Evolutionary conservation across 2,797 vertebrate genomes (phyloP).

Genomic region (Cyprinella venusta): DNA sequence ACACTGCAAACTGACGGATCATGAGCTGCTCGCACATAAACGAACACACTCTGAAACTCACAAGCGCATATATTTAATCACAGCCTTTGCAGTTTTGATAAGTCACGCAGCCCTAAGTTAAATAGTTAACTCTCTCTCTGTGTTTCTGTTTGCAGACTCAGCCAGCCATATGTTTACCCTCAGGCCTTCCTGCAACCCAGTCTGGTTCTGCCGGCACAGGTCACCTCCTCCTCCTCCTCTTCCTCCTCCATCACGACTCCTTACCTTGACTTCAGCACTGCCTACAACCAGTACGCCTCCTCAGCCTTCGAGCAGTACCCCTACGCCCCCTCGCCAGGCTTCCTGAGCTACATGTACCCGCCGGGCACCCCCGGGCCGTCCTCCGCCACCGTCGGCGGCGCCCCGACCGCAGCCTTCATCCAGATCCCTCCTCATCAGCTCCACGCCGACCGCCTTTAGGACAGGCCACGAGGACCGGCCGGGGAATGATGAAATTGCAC

Average conservation of each 20-base stretch:
- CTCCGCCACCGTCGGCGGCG: conserved; percentile 55
- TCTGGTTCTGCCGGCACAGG: conserved; percentile 89
- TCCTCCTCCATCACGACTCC: conserved; percentile 82
- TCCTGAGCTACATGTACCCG: conserved; percentile 88
- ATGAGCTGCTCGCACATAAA: neutral
- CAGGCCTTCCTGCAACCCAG: conserved; percentile 91
- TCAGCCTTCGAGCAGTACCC: conserved; percentile 91
- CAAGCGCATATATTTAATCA: neutral
- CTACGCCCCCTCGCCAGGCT: conserved; percentile 86
- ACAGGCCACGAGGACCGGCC: conserved; percentile 50
- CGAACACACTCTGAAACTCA: neutral
- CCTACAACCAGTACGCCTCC: conserved; percentile 88
- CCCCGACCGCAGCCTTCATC: conserved; percentile 74
- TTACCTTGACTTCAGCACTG: conserved; percentile 89
- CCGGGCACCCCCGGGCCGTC: conserved; percentile 67
- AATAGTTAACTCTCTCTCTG: neutral
- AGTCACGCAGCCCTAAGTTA: neutral
- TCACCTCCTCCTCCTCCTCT: conserved; percentile 84
- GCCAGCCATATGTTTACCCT: conserved; percentile 92
- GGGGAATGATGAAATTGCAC: conserved; percentile 56
- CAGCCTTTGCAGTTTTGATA: neutral
- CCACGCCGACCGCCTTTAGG: conserved; percentile 89
- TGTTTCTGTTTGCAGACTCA: conserved; percentile 78
- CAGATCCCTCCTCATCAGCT: conserved; percentile 84
- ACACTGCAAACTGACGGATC: neutral